Evolutionary conservation across 2,888 invertebrate genomes (phyloP).

Genomic region (Eulithis prunata): DNA sequence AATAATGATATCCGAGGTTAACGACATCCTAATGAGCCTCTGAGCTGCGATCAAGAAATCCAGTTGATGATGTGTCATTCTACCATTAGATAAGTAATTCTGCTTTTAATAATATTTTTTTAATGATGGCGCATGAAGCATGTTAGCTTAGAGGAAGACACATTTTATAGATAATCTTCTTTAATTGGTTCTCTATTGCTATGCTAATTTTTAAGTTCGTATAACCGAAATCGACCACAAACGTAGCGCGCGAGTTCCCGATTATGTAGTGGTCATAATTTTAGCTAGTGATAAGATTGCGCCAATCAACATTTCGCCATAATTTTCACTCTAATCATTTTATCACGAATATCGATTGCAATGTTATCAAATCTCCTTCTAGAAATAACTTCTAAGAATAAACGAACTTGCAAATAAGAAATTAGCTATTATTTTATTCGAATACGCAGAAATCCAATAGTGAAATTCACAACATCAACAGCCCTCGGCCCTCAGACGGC

Average conservation of each 20-base stretch:
- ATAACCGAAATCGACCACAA: slow-evolving; percentile 1
- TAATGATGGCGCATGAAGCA: background rate
- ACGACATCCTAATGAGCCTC: slow-evolving; percentile 23
- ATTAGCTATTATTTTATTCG: slow-evolving; percentile 7
- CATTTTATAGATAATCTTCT: background rate
- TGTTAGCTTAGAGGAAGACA: background rate
- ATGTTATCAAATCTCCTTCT: slow-evolving; percentile 7
- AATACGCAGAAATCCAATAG: slow-evolving; percentile 10
- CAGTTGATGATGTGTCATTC: slow-evolving; percentile 10
- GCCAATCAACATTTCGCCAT: slow-evolving; percentile 1
- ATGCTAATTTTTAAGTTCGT: background rate
- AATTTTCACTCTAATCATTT: slow-evolving; percentile 7
- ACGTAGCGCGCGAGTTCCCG: slow-evolving; percentile 1
- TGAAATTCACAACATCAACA: slow-evolving; percentile 1
- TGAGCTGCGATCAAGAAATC: slow-evolving; percentile 16
- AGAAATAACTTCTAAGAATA: slow-evolving; percentile 3
- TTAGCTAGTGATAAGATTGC: slow-evolving; percentile 12
- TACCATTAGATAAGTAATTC: slow-evolving; percentile 3
- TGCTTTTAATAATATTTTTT: background rate
- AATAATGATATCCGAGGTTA: slow-evolving; percentile 17
- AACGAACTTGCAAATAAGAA: slow-evolving; percentile 5
- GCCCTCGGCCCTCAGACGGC: background rate
- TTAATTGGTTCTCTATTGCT: background rate
- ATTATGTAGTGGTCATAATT: slow-evolving; percentile 5
- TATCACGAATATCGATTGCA: slow-evolving; percentile 2